A percentile compares a stretch with the other conserved stretches of the same genome.
Conservation (phyloP, 2,797 vertebrate species). For the Tragelaphus oryx region DNA sequence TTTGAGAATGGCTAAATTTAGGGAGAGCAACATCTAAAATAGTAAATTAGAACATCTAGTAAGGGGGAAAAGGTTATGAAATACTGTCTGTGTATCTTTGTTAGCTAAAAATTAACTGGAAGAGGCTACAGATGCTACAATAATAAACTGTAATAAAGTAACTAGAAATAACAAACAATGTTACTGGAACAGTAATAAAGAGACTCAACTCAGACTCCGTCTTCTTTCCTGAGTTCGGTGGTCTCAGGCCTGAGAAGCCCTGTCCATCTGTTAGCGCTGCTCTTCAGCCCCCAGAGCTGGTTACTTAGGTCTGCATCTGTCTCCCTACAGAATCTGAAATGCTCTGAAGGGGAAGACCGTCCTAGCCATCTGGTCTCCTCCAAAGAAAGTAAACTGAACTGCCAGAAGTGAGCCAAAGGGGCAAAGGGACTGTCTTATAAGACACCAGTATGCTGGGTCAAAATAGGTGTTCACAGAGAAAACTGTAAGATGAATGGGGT, state of each 20-base stretch:
- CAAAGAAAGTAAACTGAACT: not conserved
- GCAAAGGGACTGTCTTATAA: not conserved
- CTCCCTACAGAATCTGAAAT: not conserved
- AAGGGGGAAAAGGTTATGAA: not conserved
- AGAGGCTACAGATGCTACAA: not conserved
- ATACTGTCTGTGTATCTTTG: not conserved
- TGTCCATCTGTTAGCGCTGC: rapidly evolving
- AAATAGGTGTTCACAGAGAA: not conserved
- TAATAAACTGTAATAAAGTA: slow-evolving; percentile 12
- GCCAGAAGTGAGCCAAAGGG: not conserved
- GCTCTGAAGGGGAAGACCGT: not conserved
- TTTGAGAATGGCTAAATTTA: not conserved
- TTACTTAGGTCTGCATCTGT: not conserved
- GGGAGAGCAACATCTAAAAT: not conserved
- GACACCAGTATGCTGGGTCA: not conserved
- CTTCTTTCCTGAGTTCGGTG: not conserved
- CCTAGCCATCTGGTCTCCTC: not conserved
- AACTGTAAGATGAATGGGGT: not conserved
- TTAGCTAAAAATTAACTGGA: slow-evolving; percentile 37
- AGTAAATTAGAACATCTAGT: not conserved
- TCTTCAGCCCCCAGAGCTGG: not conserved
- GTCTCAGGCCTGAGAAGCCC: not conserved
- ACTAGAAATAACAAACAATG: slow-evolving; percentile 21
- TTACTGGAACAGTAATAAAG: not conserved
- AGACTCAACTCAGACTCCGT: not conserved